Evolutionary conservation across 2,113 vertebrate genomes (phyloP).

Genomic region (Orycteropus afer): DNA sequence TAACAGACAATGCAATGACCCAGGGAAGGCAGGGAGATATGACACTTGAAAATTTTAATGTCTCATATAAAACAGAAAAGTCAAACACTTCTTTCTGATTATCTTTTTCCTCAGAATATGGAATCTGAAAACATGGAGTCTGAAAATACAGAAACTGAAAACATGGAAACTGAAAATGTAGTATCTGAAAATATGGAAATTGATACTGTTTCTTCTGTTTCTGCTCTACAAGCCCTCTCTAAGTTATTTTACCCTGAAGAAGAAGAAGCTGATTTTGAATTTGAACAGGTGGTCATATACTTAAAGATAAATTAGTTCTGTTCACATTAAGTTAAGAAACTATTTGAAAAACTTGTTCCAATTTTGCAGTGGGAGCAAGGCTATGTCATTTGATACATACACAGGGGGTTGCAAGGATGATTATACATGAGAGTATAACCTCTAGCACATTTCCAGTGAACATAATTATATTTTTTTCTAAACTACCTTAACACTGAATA

Average conservation of each 20-base stretch:
- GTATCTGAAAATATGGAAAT: neutral
- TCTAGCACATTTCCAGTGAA: constrained; percentile 71
- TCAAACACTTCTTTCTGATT: constrained; percentile 17
- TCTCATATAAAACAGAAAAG: constrained; percentile 59
- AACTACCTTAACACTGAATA: constrained; percentile 74
- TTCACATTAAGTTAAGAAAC: constrained; percentile 44
- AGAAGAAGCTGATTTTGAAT: constrained; percentile 81
- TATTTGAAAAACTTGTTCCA: constrained; percentile 64
- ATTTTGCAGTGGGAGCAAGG: constrained; percentile 48
- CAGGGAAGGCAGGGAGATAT: neutral
- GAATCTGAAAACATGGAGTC: neutral
- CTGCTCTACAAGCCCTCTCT: constrained; percentile 88
- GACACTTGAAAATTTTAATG: neutral
- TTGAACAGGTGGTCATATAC: constrained; percentile 59
- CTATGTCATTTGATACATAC: constrained; percentile 61
- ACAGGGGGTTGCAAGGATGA: constrained; percentile 52
- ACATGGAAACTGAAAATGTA: neutral
- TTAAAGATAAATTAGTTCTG: constrained; percentile 59
- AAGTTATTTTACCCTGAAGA: constrained; percentile 82
- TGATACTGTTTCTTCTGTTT: constrained; percentile 74
- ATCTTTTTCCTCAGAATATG: constrained; percentile 65
- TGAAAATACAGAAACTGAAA: neutral
- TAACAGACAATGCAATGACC: neutral
- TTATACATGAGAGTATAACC: constrained; percentile 71
- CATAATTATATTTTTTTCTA: constrained; percentile 78